These are phyloP conservation scores for Penaeus indicus DNA, from an alignment of 1,140 invertebrate genomes.

Conservation along the genomic window DNA sequence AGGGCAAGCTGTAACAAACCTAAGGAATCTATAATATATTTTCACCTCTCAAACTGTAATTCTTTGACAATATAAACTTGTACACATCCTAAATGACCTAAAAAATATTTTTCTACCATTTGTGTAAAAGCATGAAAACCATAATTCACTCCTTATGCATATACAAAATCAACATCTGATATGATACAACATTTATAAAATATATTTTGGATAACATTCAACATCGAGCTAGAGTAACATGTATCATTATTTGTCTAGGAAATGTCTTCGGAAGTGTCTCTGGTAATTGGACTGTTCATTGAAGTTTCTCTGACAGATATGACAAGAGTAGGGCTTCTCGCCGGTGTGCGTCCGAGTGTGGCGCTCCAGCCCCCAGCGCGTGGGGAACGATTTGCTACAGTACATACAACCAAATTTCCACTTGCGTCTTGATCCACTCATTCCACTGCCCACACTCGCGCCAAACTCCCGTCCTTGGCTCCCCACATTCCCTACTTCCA, in stretches of 20 bases:
- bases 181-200: too few relatives aligned
- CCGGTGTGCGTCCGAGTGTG: constrained; percentile 72
- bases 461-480: background rate
- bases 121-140: too few relatives aligned
- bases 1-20: too few relatives aligned
- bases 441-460: constrained; percentile 10
- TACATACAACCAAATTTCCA: constrained; percentile 65
- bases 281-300: constrained; percentile 61
- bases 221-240: background rate
- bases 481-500: constrained; percentile 29
- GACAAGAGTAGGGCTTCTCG: constrained; percentile 67
- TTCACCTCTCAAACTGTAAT: too few relatives aligned
- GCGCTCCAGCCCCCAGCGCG: constrained; percentile 72
- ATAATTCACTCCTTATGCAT: too few relatives aligned
- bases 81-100: too few relatives aligned
- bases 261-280: constrained; percentile 56
- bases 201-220: background rate
- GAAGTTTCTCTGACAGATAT: constrained; percentile 56
- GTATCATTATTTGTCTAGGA: constrained; percentile 42
- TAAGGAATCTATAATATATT: too few relatives aligned
- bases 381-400: constrained; percentile 73
- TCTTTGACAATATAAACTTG: too few relatives aligned
- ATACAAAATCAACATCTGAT: too few relatives aligned
- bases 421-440: constrained; percentile 32
- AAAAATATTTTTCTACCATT: too few relatives aligned